Evolutionary conservation across 2,113 vertebrate species (phyloP).

Genomic region (Canis aureus): DNA sequence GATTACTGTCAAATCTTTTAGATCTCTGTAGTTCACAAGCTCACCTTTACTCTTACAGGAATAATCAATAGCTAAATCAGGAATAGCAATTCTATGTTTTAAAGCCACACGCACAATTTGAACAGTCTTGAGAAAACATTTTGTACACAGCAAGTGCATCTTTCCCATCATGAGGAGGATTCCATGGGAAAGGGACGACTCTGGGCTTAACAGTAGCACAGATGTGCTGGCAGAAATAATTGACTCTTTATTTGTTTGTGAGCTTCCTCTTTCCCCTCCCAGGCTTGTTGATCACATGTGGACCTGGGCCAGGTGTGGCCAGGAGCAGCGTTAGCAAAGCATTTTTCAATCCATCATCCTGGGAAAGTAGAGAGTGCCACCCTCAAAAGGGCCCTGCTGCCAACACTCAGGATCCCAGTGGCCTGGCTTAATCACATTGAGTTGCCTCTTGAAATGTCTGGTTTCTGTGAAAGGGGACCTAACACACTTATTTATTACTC

Average conservation of each 20-base stretch:
- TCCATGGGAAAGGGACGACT: background rate
- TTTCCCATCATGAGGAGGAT: background rate
- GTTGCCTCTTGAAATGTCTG: background rate
- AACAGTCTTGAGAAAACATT: background rate
- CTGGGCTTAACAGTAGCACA: background rate
- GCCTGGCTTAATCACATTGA: background rate
- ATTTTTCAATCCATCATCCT: background rate
- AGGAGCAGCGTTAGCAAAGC: background rate
- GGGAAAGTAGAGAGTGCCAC: background rate
- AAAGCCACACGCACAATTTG: background rate
- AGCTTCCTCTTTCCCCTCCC: background rate
- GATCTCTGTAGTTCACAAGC: background rate
- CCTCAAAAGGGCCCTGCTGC: accelerated
- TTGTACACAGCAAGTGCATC: background rate
- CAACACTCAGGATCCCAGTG: accelerated
- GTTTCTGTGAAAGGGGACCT: too few relatives aligned
- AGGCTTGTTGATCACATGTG: background rate
- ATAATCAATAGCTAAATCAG: background rate
- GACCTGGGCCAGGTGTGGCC: background rate
- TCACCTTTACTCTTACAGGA: background rate
- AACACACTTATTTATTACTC: background rate
- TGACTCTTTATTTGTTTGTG: background rate
- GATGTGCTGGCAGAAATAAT: background rate
- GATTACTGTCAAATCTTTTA: background rate
- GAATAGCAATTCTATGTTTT: background rate